These are phyloP conservation scores for Carduelis carduelis DNA, from an alignment of 2,797 vertebrate species.

Conservation along the genomic window DNA sequence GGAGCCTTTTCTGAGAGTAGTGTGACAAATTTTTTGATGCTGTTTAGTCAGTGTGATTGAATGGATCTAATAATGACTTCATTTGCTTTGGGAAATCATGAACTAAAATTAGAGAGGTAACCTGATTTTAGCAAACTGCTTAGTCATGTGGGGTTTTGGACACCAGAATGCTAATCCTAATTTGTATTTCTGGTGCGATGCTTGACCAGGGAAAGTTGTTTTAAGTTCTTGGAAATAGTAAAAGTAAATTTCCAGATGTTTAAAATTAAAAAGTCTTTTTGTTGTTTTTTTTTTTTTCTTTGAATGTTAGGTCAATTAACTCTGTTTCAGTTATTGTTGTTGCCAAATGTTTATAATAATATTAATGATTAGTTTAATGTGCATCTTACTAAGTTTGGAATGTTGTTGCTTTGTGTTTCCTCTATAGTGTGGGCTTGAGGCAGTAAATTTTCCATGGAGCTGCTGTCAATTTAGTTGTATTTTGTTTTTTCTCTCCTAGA, in stretches of 20 bases:
- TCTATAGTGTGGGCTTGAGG: not conserved
- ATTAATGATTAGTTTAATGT: not conserved
- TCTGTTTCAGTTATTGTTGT: not conserved
- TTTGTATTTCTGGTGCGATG: not conserved
- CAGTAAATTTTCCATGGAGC: not conserved
- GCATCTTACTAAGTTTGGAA: not conserved
- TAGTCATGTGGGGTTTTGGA: not conserved
- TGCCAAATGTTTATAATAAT: not conserved
- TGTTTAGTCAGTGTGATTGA: constrained; percentile 30
- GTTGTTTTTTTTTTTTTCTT: not conserved
- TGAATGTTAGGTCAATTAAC: not conserved
- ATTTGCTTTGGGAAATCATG: not conserved
- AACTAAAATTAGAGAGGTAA: not conserved
- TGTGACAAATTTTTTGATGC: constrained; percentile 7
- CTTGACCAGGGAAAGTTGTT: not conserved
- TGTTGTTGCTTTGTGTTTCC: not conserved
- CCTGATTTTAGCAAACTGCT: not conserved
- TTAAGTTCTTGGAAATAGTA: not conserved
- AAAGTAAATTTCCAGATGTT: not conserved
- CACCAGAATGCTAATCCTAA: not conserved
- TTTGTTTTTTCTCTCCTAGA: constrained; percentile 79
- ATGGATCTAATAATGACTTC: constrained; percentile 19
- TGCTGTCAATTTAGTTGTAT: not conserved
- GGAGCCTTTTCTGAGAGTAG: constrained; percentile 24
- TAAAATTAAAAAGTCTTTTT: not conserved